Conservation (phyloP, 2,888 invertebrate genomes). For the Euproctis similis region DNA sequence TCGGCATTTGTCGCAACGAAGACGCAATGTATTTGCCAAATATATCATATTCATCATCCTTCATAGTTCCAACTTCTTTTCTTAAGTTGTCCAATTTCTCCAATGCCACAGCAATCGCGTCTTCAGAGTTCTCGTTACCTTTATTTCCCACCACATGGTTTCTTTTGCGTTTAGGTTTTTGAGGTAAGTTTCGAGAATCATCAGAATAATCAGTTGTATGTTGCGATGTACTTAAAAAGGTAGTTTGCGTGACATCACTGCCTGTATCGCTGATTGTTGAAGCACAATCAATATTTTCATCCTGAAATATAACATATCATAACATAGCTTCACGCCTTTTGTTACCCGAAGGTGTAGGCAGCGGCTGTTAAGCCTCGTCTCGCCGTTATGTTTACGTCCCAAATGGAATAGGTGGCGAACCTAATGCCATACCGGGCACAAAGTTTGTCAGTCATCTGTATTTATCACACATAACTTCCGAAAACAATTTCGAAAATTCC, state of each 20-base stretch:
- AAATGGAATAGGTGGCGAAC: too few relatives aligned
- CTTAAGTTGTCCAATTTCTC: slow-evolving; percentile 8
- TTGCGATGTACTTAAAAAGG: slow-evolving; percentile 8
- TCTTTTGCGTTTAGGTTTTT: slow-evolving; percentile 9
- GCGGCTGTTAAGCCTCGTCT: too few relatives aligned
- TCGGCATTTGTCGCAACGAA: slow-evolving; percentile 8
- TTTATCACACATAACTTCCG: too few relatives aligned
- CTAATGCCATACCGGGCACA: too few relatives aligned
- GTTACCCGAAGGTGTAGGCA: too few relatives aligned
- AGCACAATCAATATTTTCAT: slow-evolving; percentile 7
- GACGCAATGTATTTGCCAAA: slow-evolving; percentile 9
- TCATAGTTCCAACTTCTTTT: slow-evolving; percentile 8
- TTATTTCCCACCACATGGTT: slow-evolving; percentile 9
- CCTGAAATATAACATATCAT: slow-evolving; percentile 8
- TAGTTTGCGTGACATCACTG: slow-evolving; percentile 8
- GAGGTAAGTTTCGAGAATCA: slow-evolving; percentile 8
- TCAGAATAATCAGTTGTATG: slow-evolving; percentile 8
- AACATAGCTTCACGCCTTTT: too few relatives aligned
- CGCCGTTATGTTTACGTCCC: too few relatives aligned
- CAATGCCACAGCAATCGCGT: slow-evolving; percentile 7
- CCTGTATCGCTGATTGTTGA: slow-evolving; percentile 8
- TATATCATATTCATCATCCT: slow-evolving; percentile 9
- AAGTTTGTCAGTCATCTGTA: too few relatives aligned
- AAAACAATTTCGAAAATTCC: too few relatives aligned
- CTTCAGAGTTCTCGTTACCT: slow-evolving; percentile 8